Base-by-base conservation (phyloP, 2,113 vertebrate genomes). In the Anoplopoma fimbria region DNA sequence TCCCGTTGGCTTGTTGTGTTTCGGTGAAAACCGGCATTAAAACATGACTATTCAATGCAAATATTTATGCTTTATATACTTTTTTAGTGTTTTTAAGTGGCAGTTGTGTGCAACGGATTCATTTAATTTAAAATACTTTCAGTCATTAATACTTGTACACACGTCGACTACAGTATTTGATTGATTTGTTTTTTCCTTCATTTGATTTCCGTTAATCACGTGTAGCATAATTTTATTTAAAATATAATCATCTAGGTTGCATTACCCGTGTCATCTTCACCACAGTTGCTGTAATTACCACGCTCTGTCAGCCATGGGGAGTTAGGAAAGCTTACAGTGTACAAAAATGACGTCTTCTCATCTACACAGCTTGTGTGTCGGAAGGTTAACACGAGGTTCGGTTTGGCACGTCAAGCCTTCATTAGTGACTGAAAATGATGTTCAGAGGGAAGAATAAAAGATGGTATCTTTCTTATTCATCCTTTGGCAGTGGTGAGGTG, bases 401-500 rank as follows among this genome's bases (percentile, higher is more conserved):
- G 65, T 91, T 93, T 92, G 93, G 93, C 89, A 91, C 88, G n/a
- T 83, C 62, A 81, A 77, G 89, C 87, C 87, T 71, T 81, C 13
- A 29, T 76, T 33, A 61, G 60, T 34, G 13, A 82, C 62, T 75
- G 81, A 78, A 77, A 77, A 75, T 34, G 15, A 34, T 69, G 78
- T 74, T 77, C 49, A 33, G 77, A 65, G 79, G 70, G 57, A 78
- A 72, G 61, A 78, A 80, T 67, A 57, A 79, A 83, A 72, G 45
- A 57, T 68, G 49, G 79, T 47, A 63, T 75, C 57, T 70, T 75
- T 88, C 81, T 71, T 71, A 78, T 76, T 91, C 85, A 47, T 91
- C 77, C 69, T 91, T 92, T 92, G 92, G 91, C 93, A 92, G 93
- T 92, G 87, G 89, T 84, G 89, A 89, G 63, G 85, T 87, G 88